Base-by-base conservation (phyloP, 2,797 vertebrate species). In the Tarsius wallacei region DNA sequence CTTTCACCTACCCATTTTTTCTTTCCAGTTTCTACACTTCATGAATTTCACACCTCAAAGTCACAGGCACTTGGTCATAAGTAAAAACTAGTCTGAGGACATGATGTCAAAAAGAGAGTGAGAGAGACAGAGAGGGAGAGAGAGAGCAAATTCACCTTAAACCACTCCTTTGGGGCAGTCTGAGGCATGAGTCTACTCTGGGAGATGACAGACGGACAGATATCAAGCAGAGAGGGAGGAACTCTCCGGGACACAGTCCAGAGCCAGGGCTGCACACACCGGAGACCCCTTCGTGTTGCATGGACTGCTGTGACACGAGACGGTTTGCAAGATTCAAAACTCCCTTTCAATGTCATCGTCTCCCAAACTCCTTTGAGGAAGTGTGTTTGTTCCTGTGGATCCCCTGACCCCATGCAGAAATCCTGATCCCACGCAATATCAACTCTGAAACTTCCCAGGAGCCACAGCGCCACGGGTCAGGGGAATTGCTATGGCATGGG, bases 21-120 rank as follows among this genome's bases (percentile, higher is more conserved):
- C 64, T 73, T 83, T 63, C 86, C 9, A 28, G 42, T 78, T 91
- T 91, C 71, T 94, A 82, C 89, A 89, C 63, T 57, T 64, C 55
- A 93, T 17, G 19, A 73, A 71, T 88, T 91, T 89, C 77, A 95
- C 5, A 96, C 1, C 15, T 59, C 15, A 73, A 90, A 93, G 33
- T 81, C 77, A 93, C 10, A 17, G 9, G 21, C 36, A 93, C 49
- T 76, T 77, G 15, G 28, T 81, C 76, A 71, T 42, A 88, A n/a
- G 24, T 36, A 91, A 93, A 95, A 95, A 93, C 2, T 63, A 68
- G 19, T 47, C 63, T 0, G 51, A 88, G 16, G 31, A 86, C 24
- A 16, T 66, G 28, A 88, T n/a, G 28, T 59, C 71, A 74, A 24
- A 94, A 82, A 49, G 7, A 26, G 21, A 73, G 2, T 83, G 11